These are phyloP conservation scores for Etheostoma perlongum DNA, from an alignment of 2,797 vertebrate species.

Conservation along the genomic window DNA sequence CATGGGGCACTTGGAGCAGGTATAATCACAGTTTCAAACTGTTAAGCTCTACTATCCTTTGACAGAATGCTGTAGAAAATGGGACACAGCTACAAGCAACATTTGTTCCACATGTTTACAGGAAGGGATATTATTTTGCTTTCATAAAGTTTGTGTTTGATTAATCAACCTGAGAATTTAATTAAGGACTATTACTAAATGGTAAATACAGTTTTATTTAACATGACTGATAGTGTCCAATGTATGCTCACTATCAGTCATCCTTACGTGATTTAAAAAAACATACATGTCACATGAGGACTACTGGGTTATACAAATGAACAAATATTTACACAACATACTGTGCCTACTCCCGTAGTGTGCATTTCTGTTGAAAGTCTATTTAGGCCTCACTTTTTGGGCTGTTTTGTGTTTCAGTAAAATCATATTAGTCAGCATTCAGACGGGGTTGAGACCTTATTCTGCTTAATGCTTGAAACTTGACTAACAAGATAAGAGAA, in stretches of 20 bases:
- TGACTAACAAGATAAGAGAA: constrained; percentile 63
- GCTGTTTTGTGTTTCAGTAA: constrained; percentile 60
- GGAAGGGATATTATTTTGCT: neutral
- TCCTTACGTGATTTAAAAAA: neutral
- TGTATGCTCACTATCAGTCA: neutral
- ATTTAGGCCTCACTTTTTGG: constrained; percentile 52
- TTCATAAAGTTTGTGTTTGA: constrained; percentile 14
- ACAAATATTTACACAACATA: constrained; percentile 22
- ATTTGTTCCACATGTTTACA: constrained; percentile 12
- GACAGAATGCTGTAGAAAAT: constrained; percentile 6
- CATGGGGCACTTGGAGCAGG: neutral
- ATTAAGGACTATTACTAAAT: neutral
- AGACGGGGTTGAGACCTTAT: constrained; percentile 64
- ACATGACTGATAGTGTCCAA: neutral
- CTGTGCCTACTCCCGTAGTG: neutral
- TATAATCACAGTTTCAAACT: neutral
- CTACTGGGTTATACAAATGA: constrained; percentile 43
- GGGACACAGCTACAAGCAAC: neutral
- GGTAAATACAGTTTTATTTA: neutral
- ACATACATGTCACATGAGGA: constrained; percentile 12
- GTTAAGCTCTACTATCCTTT: neutral
- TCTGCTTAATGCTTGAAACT: constrained; percentile 57
- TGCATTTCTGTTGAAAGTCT: constrained; percentile 35
- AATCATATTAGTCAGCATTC: constrained; percentile 66
- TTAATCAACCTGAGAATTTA: neutral